Evolutionary conservation across 2,113 vertebrate genomes (phyloP).

Genomic region (Cheirogaleus medius): DNA sequence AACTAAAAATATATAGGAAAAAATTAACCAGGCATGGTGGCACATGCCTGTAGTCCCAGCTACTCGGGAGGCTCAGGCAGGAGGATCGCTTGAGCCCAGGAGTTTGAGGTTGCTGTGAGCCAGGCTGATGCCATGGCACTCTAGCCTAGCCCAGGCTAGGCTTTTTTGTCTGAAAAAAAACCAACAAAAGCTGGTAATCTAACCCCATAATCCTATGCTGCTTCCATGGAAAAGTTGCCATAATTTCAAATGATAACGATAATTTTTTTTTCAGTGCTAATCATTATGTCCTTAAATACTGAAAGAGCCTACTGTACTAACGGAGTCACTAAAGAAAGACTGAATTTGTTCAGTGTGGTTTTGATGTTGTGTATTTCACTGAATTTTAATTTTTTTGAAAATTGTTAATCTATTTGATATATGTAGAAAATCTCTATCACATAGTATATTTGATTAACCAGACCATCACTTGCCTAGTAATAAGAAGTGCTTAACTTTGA

Average conservation of each 20-base stretch:
- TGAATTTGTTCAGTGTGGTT: background rate
- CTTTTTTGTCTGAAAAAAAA: too few relatives aligned
- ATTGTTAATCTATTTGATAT: background rate
- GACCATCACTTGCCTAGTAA: background rate
- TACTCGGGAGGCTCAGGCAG: too few relatives aligned
- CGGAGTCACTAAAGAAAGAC: background rate
- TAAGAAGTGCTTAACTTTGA: background rate
- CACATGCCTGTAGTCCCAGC: too few relatives aligned
- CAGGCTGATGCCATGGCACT: too few relatives aligned
- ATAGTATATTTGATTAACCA: background rate
- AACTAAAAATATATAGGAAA: too few relatives aligned
- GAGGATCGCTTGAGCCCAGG: too few relatives aligned
- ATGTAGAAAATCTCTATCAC: background rate
- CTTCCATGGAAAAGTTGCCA: background rate
- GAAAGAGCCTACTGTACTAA: background rate
- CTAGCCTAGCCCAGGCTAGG: too few relatives aligned
- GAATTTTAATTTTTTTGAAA: slow-evolving; percentile 11
- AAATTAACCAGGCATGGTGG: too few relatives aligned
- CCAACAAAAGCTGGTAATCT: background rate
- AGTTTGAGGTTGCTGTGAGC: too few relatives aligned
- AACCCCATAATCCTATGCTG: background rate
- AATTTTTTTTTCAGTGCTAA: background rate
- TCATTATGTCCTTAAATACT: slow-evolving; percentile 25
- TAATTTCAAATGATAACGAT: slow-evolving; percentile 35
- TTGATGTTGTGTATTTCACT: slow-evolving; percentile 22